A percentile compares a stretch with the other conserved stretches of the same genome.
Evolutionary conservation across 2,888 invertebrate species (phyloP).

Genomic region (Acholoe squamosa): DNA sequence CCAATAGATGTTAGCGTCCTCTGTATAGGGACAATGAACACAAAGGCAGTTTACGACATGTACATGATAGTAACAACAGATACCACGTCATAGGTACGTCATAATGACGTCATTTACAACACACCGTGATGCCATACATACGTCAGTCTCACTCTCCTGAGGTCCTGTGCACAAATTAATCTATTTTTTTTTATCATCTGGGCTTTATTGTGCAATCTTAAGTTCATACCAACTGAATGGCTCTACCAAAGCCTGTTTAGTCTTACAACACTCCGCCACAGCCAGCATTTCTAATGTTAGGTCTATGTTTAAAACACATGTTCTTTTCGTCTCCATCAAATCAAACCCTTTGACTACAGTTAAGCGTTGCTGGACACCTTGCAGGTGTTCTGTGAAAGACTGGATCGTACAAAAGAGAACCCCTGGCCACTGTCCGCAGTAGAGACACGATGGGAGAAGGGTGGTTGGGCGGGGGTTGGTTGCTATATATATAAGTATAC

Average conservation of each 20-base stretch:
- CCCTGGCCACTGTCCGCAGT: neutral
- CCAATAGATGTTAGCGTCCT: constrained; percentile 9
- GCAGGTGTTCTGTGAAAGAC: constrained; percentile 14
- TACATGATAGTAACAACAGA: neutral
- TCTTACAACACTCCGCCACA: constrained; percentile 16
- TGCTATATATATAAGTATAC: neutral
- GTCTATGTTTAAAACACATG: no score
- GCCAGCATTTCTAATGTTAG: neutral
- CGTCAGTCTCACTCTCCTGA: neutral
- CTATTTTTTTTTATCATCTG: neutral
- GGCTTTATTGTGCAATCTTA: constrained; percentile 3
- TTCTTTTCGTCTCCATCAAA: neutral
- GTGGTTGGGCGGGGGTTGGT: neutral
- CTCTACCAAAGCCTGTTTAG: neutral
- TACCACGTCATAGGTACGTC: no score
- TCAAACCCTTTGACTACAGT: constrained; percentile 11
- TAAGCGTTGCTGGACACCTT: neutral
- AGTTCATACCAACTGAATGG: neutral
- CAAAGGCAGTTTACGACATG: neutral
- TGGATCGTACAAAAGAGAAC: constrained; percentile 20
- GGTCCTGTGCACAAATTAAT: constrained; percentile 16
- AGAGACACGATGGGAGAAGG: neutral
- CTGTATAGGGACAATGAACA: neutral
- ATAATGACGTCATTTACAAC: neutral
- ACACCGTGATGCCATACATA: neutral